phyloP scores from a whole-genome alignment of 2,797 vertebrate species.

The Cyclura pinguis region DNA sequence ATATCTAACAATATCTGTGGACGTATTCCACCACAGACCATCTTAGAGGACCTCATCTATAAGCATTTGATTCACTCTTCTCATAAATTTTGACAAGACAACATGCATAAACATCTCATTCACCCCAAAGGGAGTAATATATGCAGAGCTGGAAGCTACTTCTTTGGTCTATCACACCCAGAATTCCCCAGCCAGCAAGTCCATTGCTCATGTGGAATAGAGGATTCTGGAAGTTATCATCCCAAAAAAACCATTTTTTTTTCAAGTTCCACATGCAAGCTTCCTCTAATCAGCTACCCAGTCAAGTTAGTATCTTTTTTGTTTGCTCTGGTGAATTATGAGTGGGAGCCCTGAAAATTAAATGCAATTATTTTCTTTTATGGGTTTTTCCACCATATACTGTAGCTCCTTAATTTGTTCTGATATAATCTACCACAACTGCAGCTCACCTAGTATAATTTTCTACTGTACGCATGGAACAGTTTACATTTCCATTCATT shows the following conservation, averaged over 20 bases:
- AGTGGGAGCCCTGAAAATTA: not conserved
- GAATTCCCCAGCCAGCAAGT: not conserved
- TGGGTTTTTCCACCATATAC: not conserved
- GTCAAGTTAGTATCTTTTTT: no score
- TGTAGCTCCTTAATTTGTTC: not conserved
- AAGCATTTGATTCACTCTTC: not conserved
- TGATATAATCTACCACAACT: not conserved
- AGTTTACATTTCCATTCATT: not conserved
- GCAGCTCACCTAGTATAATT: not conserved
- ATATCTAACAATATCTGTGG: not conserved
- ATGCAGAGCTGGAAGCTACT: not conserved
- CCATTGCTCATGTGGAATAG: not conserved
- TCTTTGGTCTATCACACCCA: not conserved
- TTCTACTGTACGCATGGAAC: not conserved
- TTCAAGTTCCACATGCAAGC: not conserved
- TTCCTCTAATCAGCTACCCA: not conserved
- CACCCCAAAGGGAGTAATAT: not conserved
- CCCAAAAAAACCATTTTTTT: not conserved
- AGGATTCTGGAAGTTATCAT: not conserved
- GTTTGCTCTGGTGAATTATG: not conserved
- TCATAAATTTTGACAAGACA: not conserved
- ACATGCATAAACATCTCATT: not conserved
- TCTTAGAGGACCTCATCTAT: not conserved
- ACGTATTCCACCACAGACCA: not conserved
- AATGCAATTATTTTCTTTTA: no score